phyloP scores from a whole-genome alignment of 2,797 vertebrate species.

The Dermochelys coriacea region DNA sequence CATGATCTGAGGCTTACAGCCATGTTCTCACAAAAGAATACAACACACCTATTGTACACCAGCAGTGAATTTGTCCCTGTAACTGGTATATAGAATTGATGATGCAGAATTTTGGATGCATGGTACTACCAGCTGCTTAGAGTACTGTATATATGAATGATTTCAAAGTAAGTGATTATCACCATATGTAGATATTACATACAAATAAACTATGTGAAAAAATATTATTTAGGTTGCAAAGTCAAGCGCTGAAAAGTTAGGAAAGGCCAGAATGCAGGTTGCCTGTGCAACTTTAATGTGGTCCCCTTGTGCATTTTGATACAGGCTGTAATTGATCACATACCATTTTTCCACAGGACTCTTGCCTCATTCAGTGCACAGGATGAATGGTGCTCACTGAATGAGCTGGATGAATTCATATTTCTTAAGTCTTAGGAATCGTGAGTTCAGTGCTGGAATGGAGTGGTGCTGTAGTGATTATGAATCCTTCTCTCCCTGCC shows the following conservation, averaged over 20 bases:
- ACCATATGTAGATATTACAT: background rate
- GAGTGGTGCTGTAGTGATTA: background rate
- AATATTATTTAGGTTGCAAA: background rate
- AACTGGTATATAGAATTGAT: background rate
- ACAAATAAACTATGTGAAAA: background rate
- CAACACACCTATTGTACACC: background rate
- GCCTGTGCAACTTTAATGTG: background rate
- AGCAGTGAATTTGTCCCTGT: background rate
- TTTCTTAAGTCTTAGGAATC: background rate
- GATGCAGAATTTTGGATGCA: background rate
- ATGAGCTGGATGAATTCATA: background rate
- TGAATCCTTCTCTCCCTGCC: background rate
- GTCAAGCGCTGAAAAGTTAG: background rate
- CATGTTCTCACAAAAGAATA: background rate
- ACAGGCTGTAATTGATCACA: background rate
- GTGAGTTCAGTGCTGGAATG: background rate
- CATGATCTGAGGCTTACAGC: background rate
- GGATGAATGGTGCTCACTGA: background rate
- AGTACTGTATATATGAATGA: background rate
- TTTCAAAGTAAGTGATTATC: background rate
- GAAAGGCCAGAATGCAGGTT: background rate
- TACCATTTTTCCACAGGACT: background rate
- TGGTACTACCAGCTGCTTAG: background rate
- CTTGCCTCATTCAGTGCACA: background rate
- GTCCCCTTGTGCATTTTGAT: background rate